Percentiles rank a stretch among this genome's conserved stretches.
These are phyloP conservation scores for Tychaedon coryphoeus DNA, from an alignment of 2,113 vertebrate species.

Conservation along the genomic window DNA sequence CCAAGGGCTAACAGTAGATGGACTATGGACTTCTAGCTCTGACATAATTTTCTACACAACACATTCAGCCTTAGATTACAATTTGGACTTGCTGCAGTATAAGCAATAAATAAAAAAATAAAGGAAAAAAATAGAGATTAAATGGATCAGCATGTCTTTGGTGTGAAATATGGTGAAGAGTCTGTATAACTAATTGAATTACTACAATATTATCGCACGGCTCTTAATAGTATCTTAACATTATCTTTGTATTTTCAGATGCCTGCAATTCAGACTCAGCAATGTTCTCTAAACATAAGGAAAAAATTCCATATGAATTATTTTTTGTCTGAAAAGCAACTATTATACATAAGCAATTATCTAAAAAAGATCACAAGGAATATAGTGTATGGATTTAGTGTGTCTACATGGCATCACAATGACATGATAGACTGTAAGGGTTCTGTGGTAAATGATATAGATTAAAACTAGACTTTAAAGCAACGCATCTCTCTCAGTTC, in stretches of 20 bases:
- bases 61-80: background rate
- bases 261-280: background rate
- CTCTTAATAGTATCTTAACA: background rate
- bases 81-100: background rate
- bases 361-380: background rate
- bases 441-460: background rate
- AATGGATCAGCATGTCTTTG: background rate
- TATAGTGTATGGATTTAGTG: background rate
- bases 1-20: background rate
- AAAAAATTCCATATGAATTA: background rate
- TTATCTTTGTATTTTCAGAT: background rate
- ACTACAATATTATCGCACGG: background rate
- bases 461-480: conserved; percentile 15
- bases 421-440: background rate
- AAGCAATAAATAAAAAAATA: background rate
- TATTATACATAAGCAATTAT: background rate
- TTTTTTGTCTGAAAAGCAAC: background rate
- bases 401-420: background rate
- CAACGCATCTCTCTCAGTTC: background rate
- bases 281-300: background rate
- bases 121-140: background rate
- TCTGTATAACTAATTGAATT: background rate
- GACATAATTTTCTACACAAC: background rate
- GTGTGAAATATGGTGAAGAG: background rate
- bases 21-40: background rate